Evolutionary conservation across 2,113 vertebrate species (phyloP).

Genomic region (Platysteira castanea): DNA sequence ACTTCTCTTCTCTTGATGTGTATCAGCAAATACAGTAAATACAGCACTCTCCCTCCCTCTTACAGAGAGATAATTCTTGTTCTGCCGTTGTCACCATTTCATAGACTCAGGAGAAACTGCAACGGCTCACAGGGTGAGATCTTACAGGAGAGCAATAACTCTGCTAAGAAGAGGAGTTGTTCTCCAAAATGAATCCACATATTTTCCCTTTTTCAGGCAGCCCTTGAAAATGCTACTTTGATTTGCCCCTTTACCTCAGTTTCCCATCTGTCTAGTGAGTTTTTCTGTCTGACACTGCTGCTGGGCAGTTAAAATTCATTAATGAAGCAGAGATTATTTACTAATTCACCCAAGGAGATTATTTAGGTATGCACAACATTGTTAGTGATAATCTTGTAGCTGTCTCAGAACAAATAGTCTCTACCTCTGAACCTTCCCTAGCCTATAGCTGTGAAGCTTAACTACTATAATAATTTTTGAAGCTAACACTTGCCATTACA

Average conservation of each 20-base stretch:
- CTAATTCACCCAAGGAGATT: neutral
- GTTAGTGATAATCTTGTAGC: neutral
- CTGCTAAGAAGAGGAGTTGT: neutral
- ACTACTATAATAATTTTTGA: neutral
- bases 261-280: neutral
- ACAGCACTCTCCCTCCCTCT: neutral
- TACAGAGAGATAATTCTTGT: constrained; percentile 7
- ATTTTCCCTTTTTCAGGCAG: neutral
- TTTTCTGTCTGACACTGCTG: neutral
- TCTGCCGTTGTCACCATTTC: neutral
- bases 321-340: neutral
- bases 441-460: neutral
- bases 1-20: constrained; percentile 32
- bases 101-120: neutral
- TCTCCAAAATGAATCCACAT: neutral
- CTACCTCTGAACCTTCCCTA: neutral
- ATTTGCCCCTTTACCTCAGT: neutral
- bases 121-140: neutral
- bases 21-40: constrained; percentile 58
- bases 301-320: neutral
- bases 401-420: neutral
- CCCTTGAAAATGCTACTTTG: neutral
- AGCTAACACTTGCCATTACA: neutral
- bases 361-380: neutral
- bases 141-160: neutral